Evolutionary conservation across 2,797 vertebrate genomes (phyloP), one percentile per base, ranked within the genome.

Genomic region (Sciaenops ocellatus): DNA sequence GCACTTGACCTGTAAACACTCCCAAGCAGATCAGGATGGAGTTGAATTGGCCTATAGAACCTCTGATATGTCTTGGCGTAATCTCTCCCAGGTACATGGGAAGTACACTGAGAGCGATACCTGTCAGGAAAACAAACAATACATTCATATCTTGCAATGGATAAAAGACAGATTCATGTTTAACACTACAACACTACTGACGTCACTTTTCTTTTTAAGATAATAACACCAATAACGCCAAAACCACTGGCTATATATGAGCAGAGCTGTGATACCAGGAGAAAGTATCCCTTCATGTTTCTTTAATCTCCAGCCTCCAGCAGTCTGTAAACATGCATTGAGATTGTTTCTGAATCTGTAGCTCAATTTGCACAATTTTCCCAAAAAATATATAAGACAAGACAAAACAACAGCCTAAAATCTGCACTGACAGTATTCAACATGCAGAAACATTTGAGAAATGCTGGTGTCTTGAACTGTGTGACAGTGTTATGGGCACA

Each of bases 41-140:
- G 24, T 97, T 98, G 88, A 98, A 95, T 87, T 99, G 98, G 34
- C 98, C 98, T 67, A 98, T 89, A 1, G 94, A 96, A 38, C 98
- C 98, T 4, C 98, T 95, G 51, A 97, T 95, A 63, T 96, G 92
- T 81, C 95, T 96, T 11, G 97, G 98, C 2, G 98, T 97, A 88
- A 99, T 99, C 93, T 99, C 98, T 60, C 95, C 97, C 76, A 99
- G 92, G 91, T 99, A 99, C 97, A 98, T 98, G 62, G 98, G 97
- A 46, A 99, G 95, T 0, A 92, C 96, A 5, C 97, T 98, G 56
- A 99, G 96, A 64, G 97, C 95, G 12, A 99, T 95, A 70, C 98
- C 98, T 99, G 72, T 70, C 16, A 69, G n/a, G 13, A n/a, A 8
- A n/a, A 8, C 34, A 62, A 51, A 42, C 5, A 15, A 68, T 0